These are phyloP conservation scores for Caradrina kadenii DNA, from an alignment of 2,888 invertebrate species.

Conservation along the genomic window DNA sequence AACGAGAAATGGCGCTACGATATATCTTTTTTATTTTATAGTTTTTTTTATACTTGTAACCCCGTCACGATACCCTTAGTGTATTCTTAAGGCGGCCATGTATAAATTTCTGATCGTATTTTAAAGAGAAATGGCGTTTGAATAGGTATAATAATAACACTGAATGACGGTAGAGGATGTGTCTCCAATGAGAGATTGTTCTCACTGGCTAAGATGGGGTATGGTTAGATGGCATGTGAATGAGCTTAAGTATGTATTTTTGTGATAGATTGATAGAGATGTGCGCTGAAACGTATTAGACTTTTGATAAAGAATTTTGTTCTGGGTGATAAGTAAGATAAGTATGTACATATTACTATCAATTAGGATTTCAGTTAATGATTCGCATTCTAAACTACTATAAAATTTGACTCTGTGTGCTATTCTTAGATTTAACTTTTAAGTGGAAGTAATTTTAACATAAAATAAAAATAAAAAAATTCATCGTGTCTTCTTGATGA, in stretches of 20 bases:
- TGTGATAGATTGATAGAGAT: constrained; percentile 11
- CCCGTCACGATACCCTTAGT: constrained; percentile 78
- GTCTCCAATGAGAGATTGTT: constrained; percentile 75
- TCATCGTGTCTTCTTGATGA: background rate
- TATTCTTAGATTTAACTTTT: no score
- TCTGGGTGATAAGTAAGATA: background rate
- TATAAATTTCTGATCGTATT: constrained; percentile 73
- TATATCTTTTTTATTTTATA: constrained; percentile 72
- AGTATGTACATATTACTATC: background rate
- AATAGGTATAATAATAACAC: constrained; percentile 82
- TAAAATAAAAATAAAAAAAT: no score
- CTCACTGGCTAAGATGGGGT: constrained; percentile 62
- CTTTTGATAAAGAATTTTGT: background rate
- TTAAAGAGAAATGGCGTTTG: constrained; percentile 83
- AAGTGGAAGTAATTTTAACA: no score
- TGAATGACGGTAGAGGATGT: constrained; percentile 75
- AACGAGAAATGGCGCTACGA: constrained; percentile 88
- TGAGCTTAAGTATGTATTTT: background rate
- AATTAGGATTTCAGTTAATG: background rate
- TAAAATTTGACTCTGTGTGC: no score
- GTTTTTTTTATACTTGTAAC: constrained; percentile 69
- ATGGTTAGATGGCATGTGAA: constrained; percentile 31
- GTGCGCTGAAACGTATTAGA: background rate
- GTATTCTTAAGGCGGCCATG: constrained; percentile 62
- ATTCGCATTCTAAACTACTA: background rate